A percentile compares a stretch with the other conserved stretches of the same genome.
phyloP scores from a whole-genome alignment of 2,797 vertebrate species.

The Sebastes steindachneri region DNA sequence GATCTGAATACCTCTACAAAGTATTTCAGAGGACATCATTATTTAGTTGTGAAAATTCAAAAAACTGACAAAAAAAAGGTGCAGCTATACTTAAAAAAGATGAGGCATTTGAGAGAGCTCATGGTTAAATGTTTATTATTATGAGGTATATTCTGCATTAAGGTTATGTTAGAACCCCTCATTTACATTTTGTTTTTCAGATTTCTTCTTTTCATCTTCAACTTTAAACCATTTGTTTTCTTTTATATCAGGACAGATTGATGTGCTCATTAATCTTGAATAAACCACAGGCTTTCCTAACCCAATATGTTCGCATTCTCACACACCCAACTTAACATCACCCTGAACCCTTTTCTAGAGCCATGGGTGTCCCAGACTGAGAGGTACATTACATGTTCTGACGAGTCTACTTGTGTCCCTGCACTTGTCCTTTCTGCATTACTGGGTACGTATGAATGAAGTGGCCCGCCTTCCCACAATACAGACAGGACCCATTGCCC shows the following conservation, averaged over 20 bases:
- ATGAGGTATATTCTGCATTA: background rate
- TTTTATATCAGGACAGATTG: background rate
- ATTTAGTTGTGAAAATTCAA: too few relatives aligned
- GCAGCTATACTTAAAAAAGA: background rate
- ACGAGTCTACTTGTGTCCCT: background rate
- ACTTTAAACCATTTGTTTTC: background rate
- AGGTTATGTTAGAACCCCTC: background rate
- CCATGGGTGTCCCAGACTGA: too few relatives aligned
- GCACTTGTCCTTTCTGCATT: background rate
- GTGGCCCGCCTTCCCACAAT: background rate
- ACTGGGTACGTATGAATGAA: background rate
- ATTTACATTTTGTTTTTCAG: background rate
- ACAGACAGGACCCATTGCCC: background rate
- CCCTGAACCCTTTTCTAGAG: too few relatives aligned
- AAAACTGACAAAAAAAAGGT: too few relatives aligned
- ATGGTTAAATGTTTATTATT: background rate
- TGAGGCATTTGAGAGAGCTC: too few relatives aligned
- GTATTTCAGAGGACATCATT: background rate
- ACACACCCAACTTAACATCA: too few relatives aligned
- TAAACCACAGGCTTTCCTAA: slow-evolving; percentile 16
- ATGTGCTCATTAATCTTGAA: slow-evolving; percentile 34
- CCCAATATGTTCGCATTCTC: background rate
- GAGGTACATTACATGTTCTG: background rate
- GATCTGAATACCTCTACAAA: background rate
- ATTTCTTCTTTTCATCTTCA: background rate